Evolutionary conservation across 2,797 vertebrate genomes (phyloP), one percentile per base, ranked within the genome.

Genomic region (Amphiprion clarkii): DNA sequence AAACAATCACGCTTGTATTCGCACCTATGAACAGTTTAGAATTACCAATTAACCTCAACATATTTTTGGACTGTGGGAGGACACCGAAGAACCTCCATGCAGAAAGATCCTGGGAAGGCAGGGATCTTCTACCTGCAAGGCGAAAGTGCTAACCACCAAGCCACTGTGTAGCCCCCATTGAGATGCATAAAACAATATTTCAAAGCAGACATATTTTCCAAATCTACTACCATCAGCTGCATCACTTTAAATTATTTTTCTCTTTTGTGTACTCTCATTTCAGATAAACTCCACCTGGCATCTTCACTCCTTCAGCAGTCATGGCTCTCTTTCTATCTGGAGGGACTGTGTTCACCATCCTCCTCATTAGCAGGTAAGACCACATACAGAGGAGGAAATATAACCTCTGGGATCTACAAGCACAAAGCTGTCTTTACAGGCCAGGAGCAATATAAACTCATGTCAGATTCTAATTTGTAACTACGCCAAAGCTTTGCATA

Each of bases 341-440:
- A 68, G 87, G 91, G 74, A 79, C 79, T 2, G 25, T 95, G 63
- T 88, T 95, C 79, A 76, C 81, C 52, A 52, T 95, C 72, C 83
- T 96, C 66, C 86, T 96, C 86, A 85, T 94, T 83, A 93, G 93
- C 93, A 94, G 95, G 95, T 96, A 94, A 94, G 93, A 61, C 27
- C 1, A 25, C 25, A 53, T 33, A 46, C 58, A 76, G 46, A 39
- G 14, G 39, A 60, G 74, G 64, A 64, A 63, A 77, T 65, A 21
- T 62, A 75, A 55, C 69, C 19, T 11, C 67, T 80, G 78, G 53
- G 70, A 54, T 71, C 51, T 42, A 68, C 13, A 57, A 31, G 51
- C 74, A 21, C 77, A 57, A 53, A 54, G 27, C 33, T 67, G 42
- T 80, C 49, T n/a, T n/a, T 54, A 51, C 39, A 63, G 62, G 17